Evolutionary conservation across 2,113 vertebrate genomes (phyloP).

Genomic region (Cinclus mexicanus): DNA sequence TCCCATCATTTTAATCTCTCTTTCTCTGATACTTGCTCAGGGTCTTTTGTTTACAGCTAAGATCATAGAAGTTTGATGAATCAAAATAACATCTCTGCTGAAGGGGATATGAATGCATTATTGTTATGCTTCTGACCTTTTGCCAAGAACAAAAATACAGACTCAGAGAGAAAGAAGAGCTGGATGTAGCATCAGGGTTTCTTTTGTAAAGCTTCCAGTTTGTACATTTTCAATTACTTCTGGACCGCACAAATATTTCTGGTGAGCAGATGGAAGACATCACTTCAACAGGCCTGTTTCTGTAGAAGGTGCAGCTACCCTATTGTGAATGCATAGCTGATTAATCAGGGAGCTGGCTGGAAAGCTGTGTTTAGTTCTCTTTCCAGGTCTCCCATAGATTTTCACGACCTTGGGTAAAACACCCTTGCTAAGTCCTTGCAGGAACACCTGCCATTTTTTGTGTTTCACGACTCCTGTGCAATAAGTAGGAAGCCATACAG

Average conservation of each 20-base stretch:
- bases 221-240: constrained; percentile 9
- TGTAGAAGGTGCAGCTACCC: not conserved
- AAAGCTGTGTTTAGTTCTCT: not conserved
- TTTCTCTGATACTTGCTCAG: not conserved
- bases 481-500: not conserved
- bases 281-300: not conserved
- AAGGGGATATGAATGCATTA: constrained; percentile 38
- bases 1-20: not conserved
- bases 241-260: not conserved
- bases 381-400: not conserved
- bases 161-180: not conserved
- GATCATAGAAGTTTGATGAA: constrained; percentile 20
- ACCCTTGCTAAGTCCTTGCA: not conserved
- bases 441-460: not conserved
- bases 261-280: not conserved
- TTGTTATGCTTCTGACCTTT: constrained; percentile 38
- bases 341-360: constrained; percentile 9
- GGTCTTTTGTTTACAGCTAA: constrained; percentile 10
- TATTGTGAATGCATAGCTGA: not conserved
- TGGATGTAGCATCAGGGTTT: not conserved
- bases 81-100: constrained; percentile 30
- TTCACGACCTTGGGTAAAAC: not conserved
- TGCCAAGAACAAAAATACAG: not conserved
- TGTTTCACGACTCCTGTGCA: not conserved
- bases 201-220: not conserved